Conservation (phyloP, 1,140 invertebrate genomes). For the Polyergus mexicanus region DNA sequence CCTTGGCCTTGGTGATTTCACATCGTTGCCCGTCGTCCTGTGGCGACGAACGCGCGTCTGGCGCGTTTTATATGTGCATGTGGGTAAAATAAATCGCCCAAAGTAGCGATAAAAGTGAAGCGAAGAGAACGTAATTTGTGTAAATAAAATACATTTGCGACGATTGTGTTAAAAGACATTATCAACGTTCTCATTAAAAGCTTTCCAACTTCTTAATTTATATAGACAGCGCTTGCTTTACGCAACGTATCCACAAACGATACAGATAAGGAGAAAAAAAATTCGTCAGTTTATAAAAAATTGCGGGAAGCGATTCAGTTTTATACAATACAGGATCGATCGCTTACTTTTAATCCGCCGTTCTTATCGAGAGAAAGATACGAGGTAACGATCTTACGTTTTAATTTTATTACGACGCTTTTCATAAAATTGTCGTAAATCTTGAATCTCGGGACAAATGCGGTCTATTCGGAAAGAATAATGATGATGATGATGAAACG, state of each 20-base stretch:
- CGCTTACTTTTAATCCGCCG: not conserved
- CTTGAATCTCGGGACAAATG: not conserved
- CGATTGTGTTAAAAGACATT: not conserved
- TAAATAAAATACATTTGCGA: not conserved
- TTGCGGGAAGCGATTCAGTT: not conserved
- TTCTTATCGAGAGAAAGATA: not conserved
- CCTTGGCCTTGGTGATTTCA: slow-evolving; percentile 77
- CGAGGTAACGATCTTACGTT: not conserved
- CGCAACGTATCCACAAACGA: no score
- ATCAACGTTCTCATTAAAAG: not conserved
- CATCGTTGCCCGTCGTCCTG: slow-evolving; percentile 18
- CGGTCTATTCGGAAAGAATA: not conserved
- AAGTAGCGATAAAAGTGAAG: not conserved
- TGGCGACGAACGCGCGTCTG: slow-evolving; percentile 50
- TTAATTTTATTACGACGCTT: slow-evolving; percentile 23
- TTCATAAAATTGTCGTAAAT: slow-evolving; percentile 46
- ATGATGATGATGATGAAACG: not conserved
- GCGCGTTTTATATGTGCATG: slow-evolving; percentile 15
- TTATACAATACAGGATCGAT: not conserved
- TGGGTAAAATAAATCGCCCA: not conserved
- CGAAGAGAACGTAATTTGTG: not conserved
- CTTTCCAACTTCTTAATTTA: not conserved
- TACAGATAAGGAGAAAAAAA: not conserved
- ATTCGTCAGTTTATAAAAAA: not conserved
- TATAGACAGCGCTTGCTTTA: not conserved